These are phyloP conservation scores for Tupiocoris notatus DNA, from an alignment of 2,888 invertebrate species.

Conservation along the genomic window DNA sequence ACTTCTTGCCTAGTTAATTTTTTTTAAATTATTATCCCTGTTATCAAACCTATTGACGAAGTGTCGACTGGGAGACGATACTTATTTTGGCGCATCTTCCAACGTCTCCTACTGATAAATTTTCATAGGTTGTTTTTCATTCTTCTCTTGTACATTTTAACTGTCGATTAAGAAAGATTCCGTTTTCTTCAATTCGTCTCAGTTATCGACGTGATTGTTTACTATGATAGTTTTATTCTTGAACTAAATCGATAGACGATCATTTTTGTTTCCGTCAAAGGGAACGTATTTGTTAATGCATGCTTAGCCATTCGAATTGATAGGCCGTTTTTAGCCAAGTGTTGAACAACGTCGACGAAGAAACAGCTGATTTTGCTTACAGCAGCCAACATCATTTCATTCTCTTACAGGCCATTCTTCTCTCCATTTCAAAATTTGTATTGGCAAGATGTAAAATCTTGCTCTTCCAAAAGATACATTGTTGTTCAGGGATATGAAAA, in stretches of 20 bases:
- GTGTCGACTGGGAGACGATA: neutral
- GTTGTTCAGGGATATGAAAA: too few species aligned
- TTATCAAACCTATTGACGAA: too few species aligned
- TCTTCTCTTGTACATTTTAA: neutral
- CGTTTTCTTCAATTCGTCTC: neutral
- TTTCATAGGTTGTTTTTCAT: neutral
- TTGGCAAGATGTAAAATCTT: neutral
- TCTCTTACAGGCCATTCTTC: constrained; percentile 24
- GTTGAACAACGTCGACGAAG: constrained; percentile 30
- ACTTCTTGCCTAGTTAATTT: neutral
- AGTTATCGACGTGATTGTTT: too few species aligned
- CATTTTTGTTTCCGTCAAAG: neutral
- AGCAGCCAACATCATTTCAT: constrained; percentile 16
- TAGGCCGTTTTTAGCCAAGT: constrained; percentile 21
- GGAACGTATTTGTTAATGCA: constrained; percentile 19
- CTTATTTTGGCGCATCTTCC: constrained; percentile 40
- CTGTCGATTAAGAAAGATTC: neutral
- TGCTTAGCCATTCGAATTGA: constrained; percentile 8
- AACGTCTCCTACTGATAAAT: neutral
- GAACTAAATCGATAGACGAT: too few species aligned
- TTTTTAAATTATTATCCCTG: too few species aligned
- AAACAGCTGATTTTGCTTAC: neutral
- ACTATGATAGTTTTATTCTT: too few species aligned
- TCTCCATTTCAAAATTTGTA: neutral
- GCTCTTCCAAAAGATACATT: too few species aligned